A percentile compares a stretch with the other conserved stretches of the same genome.
Conservation (phyloP, 2,113 vertebrate genomes). For the Psilopsiagon aurifrons region DNA sequence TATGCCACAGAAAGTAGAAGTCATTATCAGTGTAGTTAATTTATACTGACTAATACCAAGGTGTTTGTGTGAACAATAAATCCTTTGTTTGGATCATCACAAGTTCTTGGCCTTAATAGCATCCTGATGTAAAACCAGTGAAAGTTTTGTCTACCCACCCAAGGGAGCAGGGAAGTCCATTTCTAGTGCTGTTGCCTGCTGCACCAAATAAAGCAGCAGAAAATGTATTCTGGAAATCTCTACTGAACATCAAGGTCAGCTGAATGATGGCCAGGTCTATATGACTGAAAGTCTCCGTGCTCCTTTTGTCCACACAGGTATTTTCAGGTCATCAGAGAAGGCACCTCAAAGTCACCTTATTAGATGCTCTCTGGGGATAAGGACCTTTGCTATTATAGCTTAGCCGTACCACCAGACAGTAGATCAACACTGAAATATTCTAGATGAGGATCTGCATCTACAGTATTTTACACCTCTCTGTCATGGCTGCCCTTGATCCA, state of each 20-base stretch:
- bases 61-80: neutral
- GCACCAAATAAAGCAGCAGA: neutral
- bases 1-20: neutral
- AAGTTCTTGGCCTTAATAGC: neutral
- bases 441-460: neutral
- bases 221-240: neutral
- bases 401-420: neutral
- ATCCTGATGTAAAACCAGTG: neutral
- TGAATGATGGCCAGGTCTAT: neutral
- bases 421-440: neutral
- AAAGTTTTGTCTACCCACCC: neutral
- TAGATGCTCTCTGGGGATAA: neutral
- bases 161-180: neutral
- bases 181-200: neutral
- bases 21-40: neutral
- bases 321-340: neutral
- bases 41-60: slow-evolving; percentile 5
- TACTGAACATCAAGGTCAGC: neutral
- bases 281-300: neutral
- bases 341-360: neutral
- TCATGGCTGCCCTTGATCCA: neutral
- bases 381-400: neutral
- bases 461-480: neutral
- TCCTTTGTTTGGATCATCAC: neutral
- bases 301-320: neutral